phyloP scores from a whole-genome alignment of 2,797 vertebrate genomes.

The Eurystomus glaucurus region DNA sequence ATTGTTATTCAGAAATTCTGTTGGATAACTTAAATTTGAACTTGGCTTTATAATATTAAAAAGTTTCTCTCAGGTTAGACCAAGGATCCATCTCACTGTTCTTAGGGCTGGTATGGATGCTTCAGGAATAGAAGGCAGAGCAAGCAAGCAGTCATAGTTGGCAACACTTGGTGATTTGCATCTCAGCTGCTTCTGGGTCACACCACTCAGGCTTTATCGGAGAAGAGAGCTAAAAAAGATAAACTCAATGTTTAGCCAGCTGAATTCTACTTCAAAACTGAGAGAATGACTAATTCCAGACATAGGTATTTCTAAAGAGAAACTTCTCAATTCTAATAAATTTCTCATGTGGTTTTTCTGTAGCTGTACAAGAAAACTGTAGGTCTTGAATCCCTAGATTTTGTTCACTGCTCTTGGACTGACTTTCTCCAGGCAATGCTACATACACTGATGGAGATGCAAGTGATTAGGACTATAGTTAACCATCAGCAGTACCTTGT shows the following conservation, averaged over 20 bases:
- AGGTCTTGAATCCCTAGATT: neutral
- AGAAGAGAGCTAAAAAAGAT: neutral
- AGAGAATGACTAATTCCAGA: neutral
- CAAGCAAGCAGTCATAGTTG: neutral
- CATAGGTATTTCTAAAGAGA: neutral
- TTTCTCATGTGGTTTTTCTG: neutral
- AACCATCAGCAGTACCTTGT: neutral
- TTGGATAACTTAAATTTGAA: neutral
- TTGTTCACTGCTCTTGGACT: neutral
- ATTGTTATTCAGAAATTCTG: neutral
- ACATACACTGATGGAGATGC: neutral
- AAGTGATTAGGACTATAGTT: neutral
- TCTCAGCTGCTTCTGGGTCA: neutral
- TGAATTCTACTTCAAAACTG: neutral
- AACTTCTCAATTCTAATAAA: neutral
- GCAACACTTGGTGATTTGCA: neutral
- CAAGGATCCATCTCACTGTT: neutral
- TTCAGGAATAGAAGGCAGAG: neutral
- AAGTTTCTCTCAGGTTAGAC: neutral
- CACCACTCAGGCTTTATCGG: neutral
- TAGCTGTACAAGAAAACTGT: neutral
- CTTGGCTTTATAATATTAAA: neutral
- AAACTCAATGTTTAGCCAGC: neutral
- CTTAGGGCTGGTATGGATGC: neutral
- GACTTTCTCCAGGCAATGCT: neutral